phyloP scores from a whole-genome alignment of 2,113 vertebrate species.

The Anarrhichthys ocellatus region DNA sequence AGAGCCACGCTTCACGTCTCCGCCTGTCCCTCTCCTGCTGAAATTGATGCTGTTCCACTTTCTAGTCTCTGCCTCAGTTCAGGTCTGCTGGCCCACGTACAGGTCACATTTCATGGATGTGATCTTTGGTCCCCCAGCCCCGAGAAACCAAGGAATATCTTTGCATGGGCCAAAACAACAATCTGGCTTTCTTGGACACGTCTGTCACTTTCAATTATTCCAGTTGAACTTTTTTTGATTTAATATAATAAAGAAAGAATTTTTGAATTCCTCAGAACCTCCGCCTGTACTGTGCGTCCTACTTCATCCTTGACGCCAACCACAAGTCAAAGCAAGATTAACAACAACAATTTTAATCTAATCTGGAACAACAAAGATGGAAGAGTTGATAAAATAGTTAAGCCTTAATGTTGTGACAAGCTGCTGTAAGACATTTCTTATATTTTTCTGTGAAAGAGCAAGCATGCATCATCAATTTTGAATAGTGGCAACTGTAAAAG shows the following conservation, averaged over 20 bases:
- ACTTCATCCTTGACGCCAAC: not conserved
- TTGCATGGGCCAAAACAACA: not conserved
- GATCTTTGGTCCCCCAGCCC: conserved; percentile 49
- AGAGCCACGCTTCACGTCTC: conserved; percentile 34
- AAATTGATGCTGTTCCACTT: conserved; percentile 52
- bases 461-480: conserved; percentile 26
- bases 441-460: conserved; percentile 23
- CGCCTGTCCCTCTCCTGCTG: conserved; percentile 23
- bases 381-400: not conserved
- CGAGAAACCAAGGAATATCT: conserved; percentile 5
- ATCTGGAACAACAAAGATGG: conserved; percentile 5
- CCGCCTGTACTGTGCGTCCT: not conserved
- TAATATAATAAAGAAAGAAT: not conserved
- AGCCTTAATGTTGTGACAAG: conserved; percentile 8
- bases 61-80: conserved; percentile 46
- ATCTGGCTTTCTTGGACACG: not conserved
- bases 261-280: not conserved
- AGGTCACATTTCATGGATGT: conserved; percentile 72
- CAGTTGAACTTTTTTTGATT: not conserved
- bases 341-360: not conserved
- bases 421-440: conserved; percentile 15
- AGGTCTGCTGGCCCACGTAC: conserved; percentile 34
- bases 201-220: not conserved
- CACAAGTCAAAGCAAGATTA: not conserved
- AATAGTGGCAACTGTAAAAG: conserved; percentile 18